Conservation (phyloP, 2,888 invertebrate genomes). For the Trichogramma dendrolimi region DNA sequence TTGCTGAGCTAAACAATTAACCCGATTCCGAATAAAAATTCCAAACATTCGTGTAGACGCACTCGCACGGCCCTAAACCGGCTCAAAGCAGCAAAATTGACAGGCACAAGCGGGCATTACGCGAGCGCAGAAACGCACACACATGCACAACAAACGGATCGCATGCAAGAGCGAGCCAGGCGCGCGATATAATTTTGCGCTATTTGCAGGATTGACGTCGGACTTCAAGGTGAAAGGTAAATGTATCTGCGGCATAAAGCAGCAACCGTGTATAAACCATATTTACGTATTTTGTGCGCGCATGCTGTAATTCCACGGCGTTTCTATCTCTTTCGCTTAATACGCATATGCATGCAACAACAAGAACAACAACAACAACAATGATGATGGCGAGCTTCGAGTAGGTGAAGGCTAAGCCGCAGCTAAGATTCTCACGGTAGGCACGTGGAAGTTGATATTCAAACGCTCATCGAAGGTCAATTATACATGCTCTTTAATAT, state of each 20-base stretch:
- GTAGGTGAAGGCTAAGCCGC: slow-evolving; percentile 29
- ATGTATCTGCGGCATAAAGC: background rate
- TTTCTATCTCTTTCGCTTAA: background rate
- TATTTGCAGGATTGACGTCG: slow-evolving; percentile 13
- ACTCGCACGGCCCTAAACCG: too few relatives aligned
- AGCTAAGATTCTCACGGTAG: slow-evolving; percentile 26
- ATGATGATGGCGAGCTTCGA: background rate
- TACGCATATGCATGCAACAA: too few relatives aligned
- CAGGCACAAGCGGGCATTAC: background rate
- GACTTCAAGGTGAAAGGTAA: slow-evolving; percentile 23
- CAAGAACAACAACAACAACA: background rate
- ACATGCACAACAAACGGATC: too few relatives aligned
- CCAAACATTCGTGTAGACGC: too few relatives aligned
- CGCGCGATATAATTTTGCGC: slow-evolving; percentile 6
- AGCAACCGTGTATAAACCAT: slow-evolving; percentile 1
- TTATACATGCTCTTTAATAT: background rate
- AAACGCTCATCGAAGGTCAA: slow-evolving; percentile 25
- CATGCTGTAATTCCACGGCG: slow-evolving; percentile 15
- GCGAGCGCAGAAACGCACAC: too few relatives aligned
- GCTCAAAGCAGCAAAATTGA: slow-evolving; percentile 9
- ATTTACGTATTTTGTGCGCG: slow-evolving; percentile 16
- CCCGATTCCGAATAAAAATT: too few relatives aligned
- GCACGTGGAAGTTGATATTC: slow-evolving; percentile 28
- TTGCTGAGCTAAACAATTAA: too few relatives aligned
- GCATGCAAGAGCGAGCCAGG: too few relatives aligned